Evolutionary conservation across 2,113 vertebrate genomes (phyloP).

Genomic region (Paracanthobrama guichenoti): DNA sequence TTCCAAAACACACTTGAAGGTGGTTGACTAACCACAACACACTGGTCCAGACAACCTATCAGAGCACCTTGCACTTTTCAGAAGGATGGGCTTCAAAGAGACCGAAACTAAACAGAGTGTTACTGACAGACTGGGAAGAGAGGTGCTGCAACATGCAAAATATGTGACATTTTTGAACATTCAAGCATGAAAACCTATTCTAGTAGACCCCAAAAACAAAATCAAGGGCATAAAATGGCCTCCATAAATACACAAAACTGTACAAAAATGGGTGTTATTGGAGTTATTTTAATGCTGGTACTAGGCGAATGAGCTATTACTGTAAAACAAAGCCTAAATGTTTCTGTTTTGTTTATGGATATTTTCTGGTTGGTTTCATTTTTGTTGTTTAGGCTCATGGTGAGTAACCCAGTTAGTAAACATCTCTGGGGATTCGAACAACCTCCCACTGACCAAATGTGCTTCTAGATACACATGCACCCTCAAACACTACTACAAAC

Average conservation of each 20-base stretch:
- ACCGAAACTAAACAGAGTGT: too few relatives aligned
- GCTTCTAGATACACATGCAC: conserved; percentile 1
- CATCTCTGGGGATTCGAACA: conserved; percentile 5
- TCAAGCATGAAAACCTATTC: too few relatives aligned
- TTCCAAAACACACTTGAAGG: too few relatives aligned
- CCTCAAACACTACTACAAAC: not conserved
- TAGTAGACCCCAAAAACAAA: too few relatives aligned
- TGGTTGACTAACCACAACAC: too few relatives aligned
- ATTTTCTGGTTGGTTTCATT: not conserved
- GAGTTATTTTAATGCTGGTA: not conserved
- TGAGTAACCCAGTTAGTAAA: conserved; percentile 30
- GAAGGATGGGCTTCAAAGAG: too few relatives aligned
- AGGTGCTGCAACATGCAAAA: too few relatives aligned
- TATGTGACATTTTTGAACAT: too few relatives aligned
- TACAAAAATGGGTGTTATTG: not conserved
- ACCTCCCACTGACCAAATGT: conserved; percentile 14
- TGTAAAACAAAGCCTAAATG: not conserved
- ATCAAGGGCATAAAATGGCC: too few relatives aligned
- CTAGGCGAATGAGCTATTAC: not conserved
- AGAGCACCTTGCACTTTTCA: too few relatives aligned
- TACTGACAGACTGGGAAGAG: too few relatives aligned
- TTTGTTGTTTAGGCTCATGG: not conserved
- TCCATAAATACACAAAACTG: not conserved
- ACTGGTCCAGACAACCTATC: too few relatives aligned
- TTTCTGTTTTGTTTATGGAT: not conserved